phyloP scores from a whole-genome alignment of 2,888 invertebrate species.

The Embidobia sp. region DNA sequence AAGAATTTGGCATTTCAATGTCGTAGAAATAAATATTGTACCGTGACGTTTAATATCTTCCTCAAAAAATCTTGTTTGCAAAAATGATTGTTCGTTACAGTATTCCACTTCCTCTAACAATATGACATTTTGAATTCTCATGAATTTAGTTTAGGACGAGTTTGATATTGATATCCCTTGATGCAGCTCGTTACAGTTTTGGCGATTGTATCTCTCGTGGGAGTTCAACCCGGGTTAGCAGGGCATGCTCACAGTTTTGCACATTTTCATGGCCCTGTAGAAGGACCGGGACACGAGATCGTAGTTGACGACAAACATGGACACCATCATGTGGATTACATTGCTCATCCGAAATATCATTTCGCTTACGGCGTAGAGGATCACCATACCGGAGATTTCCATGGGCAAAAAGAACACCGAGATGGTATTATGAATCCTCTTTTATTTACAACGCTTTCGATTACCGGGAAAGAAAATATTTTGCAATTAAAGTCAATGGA shows the following conservation, averaged over 20 bases:
- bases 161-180: slow-evolving; percentile 59
- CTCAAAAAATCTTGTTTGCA: slow-evolving; percentile 30
- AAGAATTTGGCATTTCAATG: neutral
- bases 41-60: slow-evolving; percentile 28
- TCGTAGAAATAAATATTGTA: slow-evolving; percentile 26
- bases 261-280: slow-evolving; percentile 78
- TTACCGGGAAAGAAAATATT: neutral
- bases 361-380: slow-evolving; percentile 76
- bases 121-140: slow-evolving; percentile 16
- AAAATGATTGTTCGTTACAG: slow-evolving; percentile 37
- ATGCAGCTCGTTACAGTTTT: slow-evolving; percentile 71
- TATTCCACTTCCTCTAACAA: slow-evolving; percentile 8
- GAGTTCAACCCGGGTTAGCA: slow-evolving; percentile 70
- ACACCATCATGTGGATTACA: slow-evolving; percentile 74
- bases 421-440: slow-evolving; percentile 72
- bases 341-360: slow-evolving; percentile 76
- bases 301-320: slow-evolving; percentile 74
- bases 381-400: slow-evolving; percentile 77
- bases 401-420: slow-evolving; percentile 79
- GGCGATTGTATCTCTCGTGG: slow-evolving; percentile 70
- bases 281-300: slow-evolving; percentile 75
- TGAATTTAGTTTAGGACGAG: slow-evolving; percentile 24
- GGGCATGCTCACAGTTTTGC: slow-evolving; percentile 79
- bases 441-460: slow-evolving; percentile 35
- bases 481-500: neutral